Conservation (phyloP, 2,113 vertebrate genomes). For the Sterna hirundo region DNA sequence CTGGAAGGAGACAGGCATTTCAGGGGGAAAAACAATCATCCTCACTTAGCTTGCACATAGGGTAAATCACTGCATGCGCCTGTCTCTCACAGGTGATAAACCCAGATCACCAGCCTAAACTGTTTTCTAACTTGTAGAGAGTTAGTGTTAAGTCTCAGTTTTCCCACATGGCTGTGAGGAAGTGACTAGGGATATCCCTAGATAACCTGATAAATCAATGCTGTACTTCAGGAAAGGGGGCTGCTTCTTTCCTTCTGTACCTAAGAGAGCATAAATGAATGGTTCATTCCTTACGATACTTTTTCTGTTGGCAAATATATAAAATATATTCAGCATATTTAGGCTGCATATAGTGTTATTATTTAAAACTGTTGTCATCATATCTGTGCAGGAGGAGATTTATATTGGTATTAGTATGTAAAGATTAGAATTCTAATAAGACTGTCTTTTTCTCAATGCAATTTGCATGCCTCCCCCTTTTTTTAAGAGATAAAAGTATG, state of each 20-base stretch:
- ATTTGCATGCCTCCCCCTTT: neutral
- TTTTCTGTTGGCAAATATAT: neutral
- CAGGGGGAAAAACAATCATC: neutral
- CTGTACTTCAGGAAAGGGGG: neutral
- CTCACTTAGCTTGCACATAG: neutral
- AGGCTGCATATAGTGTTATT: neutral
- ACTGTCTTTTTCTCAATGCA: neutral
- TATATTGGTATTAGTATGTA: neutral
- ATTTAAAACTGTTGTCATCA: neutral
- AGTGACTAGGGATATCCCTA: neutral
- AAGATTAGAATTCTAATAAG: neutral
- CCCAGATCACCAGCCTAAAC: neutral
- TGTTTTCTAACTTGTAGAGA: neutral
- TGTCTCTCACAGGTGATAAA: neutral
- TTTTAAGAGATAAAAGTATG: neutral
- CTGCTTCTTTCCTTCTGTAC: neutral
- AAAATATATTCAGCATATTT: neutral
- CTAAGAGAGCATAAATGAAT: neutral
- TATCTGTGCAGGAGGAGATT: neutral
- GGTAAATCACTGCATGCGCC: neutral
- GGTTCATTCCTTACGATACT: neutral
- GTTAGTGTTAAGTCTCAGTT: neutral
- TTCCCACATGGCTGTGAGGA: neutral
- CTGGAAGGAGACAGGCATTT: neutral
- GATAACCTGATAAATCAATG: neutral